These are phyloP conservation scores for Acanthisitta chloris DNA, from an alignment of 2,113 vertebrate species.

Conservation along the genomic window DNA sequence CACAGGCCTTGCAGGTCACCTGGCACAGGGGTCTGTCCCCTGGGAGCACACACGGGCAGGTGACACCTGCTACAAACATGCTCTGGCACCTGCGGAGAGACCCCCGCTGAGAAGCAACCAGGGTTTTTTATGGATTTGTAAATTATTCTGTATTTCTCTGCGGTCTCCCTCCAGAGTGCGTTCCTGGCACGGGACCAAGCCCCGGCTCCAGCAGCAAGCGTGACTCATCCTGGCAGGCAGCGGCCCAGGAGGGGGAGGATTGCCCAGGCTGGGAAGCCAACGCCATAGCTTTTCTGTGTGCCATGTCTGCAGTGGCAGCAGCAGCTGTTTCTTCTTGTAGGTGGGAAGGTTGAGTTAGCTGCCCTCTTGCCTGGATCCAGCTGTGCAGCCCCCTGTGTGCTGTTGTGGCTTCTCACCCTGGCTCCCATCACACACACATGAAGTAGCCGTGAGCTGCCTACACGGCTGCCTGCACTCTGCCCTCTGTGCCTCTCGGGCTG, in stretches of 20 bases:
- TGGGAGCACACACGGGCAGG: accelerated
- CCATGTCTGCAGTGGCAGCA: background rate
- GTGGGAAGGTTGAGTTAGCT: background rate
- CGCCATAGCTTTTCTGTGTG: background rate
- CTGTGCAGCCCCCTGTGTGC: accelerated
- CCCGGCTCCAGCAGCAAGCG: background rate
- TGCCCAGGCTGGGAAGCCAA: background rate
- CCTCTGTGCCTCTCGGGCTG: accelerated
- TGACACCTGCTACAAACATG: background rate
- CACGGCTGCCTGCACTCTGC: background rate
- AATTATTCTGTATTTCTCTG: slow-evolving; percentile 39
- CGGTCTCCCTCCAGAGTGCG: background rate
- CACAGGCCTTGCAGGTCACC: background rate
- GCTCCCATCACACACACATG: accelerated
- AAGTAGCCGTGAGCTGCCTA: background rate
- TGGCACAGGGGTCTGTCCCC: background rate
- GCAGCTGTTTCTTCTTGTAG: slow-evolving; percentile 10
- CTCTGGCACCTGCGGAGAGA: background rate
- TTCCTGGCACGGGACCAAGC: slow-evolving; percentile 37
- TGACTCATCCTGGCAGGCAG: slow-evolving; percentile 32
- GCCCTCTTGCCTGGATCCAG: background rate
- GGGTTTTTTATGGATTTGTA: background rate
- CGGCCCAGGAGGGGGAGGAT: background rate
- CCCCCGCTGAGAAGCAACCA: background rate
- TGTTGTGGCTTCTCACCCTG: accelerated